phyloP scores from a whole-genome alignment of 2,113 vertebrate genomes.

The Camelus dromedarius region DNA sequence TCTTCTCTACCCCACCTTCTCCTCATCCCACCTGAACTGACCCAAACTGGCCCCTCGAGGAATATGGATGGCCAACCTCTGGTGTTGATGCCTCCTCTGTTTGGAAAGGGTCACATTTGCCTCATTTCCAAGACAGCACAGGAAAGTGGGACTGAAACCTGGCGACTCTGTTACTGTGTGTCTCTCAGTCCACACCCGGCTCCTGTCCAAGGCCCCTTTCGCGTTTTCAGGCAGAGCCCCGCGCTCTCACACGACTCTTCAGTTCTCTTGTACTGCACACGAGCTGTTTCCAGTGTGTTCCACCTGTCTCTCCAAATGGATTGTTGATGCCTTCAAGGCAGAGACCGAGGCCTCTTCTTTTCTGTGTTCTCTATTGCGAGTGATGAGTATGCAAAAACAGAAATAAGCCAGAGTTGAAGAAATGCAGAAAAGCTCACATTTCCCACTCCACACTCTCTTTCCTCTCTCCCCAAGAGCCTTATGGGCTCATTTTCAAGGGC shows the following conservation, averaged over 20 bases:
- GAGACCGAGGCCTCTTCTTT: neutral
- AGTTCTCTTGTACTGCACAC: neutral
- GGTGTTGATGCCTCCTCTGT: neutral
- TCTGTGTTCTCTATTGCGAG: neutral
- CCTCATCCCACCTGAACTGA: neutral
- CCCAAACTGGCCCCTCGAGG: neutral
- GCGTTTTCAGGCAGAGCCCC: neutral
- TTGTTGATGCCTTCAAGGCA: neutral
- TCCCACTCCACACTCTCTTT: neutral
- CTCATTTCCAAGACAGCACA: neutral
- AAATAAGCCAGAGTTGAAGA: neutral
- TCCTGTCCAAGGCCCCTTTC: neutral
- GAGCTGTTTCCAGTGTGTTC: slow-evolving; percentile 22
- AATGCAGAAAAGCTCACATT: neutral
- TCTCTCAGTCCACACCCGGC: neutral
- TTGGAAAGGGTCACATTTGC: neutral
- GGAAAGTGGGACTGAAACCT: neutral
- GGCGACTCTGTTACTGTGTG: neutral
- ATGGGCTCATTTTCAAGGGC: neutral
- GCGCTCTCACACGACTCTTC: neutral
- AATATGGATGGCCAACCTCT: neutral
- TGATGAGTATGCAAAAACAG: neutral
- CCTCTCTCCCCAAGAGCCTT: neutral
- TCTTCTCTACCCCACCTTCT: neutral
- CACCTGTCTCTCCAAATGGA: neutral